Evolutionary conservation across 2,113 vertebrate genomes (phyloP).

Genomic region (Aldabrachelys gigantea): DNA sequence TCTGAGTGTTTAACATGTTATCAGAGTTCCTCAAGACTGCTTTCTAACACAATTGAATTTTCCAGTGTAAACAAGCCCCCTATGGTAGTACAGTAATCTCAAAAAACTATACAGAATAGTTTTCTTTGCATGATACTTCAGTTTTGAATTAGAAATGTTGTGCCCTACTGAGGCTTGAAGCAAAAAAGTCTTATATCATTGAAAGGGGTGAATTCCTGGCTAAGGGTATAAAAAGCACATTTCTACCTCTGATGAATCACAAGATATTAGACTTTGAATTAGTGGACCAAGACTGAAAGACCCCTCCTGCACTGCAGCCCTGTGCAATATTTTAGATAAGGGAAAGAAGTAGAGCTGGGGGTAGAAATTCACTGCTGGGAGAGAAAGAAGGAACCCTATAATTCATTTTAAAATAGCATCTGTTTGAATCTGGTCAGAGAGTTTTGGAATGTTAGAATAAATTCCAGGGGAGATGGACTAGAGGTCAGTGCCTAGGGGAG

Average conservation of each 20-base stretch:
- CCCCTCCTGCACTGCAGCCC: background rate
- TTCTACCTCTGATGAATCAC: background rate
- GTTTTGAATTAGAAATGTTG: background rate
- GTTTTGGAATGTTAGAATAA: background rate
- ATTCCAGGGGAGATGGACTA: background rate
- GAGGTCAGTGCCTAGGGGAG: constrained; percentile 1
- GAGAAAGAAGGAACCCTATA: background rate
- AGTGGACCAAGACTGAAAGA: constrained; percentile 6
- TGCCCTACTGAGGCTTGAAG: constrained; percentile 8
- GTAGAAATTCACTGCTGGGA: background rate
- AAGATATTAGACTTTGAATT: background rate
- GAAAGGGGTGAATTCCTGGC: background rate
- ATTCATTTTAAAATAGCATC: background rate
- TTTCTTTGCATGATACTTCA: background rate
- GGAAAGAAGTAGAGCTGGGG: background rate
- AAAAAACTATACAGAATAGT: background rate
- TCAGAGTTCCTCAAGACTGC: background rate
- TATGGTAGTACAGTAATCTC: background rate
- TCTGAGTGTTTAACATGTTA: background rate
- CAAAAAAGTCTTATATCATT: background rate
- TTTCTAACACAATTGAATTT: background rate
- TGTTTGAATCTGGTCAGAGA: background rate
- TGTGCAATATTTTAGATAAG: background rate
- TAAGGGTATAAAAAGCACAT: constrained; percentile 18
- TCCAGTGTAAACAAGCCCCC: background rate